phyloP scores from a whole-genome alignment of 2,113 vertebrate genomes.

The Hystrix cristata region DNA sequence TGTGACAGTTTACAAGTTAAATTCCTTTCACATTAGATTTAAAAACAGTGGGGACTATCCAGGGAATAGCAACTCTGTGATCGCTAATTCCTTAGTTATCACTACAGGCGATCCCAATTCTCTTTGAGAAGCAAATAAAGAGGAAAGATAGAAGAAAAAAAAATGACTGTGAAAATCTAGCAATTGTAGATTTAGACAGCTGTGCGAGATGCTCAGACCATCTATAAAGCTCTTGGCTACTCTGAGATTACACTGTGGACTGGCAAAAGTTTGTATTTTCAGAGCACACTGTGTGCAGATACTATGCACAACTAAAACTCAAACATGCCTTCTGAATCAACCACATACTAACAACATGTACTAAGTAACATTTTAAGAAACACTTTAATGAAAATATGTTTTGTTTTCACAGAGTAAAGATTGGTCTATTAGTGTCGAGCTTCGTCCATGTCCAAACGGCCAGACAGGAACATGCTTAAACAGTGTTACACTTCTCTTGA shows the following conservation, averaged over 20 bases:
- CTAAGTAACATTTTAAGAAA: neutral
- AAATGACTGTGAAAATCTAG: neutral
- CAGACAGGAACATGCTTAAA: slow-evolving; percentile 78
- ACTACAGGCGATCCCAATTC: neutral
- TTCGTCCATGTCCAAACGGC: slow-evolving; percentile 71
- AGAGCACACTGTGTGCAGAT: neutral
- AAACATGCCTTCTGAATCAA: neutral
- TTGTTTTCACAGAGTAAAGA: slow-evolving; percentile 72
- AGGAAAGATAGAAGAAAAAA: neutral
- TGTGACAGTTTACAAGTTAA: neutral
- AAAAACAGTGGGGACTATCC: neutral
- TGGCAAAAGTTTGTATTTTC: neutral
- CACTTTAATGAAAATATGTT: neutral
- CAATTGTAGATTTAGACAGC: neutral
- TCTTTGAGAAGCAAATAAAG: neutral
- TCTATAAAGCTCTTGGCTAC: neutral
- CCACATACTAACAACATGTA: neutral
- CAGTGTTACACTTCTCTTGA: slow-evolving; percentile 75
- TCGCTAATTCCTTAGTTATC: neutral
- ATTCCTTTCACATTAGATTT: neutral
- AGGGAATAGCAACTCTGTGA: neutral
- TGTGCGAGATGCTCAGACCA: neutral
- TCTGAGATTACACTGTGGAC: neutral
- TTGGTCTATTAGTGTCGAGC: slow-evolving; percentile 76
- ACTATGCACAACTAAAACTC: neutral